Evolutionary conservation across 1,140 invertebrate species (phyloP).

Genomic region (Drosophila watanabei): DNA sequence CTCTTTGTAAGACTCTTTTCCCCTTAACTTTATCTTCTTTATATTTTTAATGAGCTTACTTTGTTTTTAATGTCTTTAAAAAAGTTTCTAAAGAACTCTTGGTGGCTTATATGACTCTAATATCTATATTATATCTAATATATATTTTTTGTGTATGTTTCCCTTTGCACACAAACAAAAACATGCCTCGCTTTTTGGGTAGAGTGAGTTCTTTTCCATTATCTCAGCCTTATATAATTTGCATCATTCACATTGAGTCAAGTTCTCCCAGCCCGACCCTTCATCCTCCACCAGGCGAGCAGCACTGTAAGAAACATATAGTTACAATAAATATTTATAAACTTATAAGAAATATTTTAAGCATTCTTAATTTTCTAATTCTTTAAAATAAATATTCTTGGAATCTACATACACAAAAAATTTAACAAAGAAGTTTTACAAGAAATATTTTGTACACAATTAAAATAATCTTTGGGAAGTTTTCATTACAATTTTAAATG

Average conservation of each 20-base stretch:
- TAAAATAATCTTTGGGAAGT: too few relatives aligned
- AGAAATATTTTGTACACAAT: too few relatives aligned
- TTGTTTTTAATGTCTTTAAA: not conserved
- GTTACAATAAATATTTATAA: not conserved
- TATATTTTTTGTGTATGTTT: not conserved
- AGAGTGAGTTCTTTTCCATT: constrained; percentile 29
- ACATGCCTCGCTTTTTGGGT: not conserved
- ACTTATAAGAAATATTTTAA: not conserved
- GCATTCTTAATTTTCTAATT: not conserved
- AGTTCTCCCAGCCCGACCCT: constrained; percentile 3
- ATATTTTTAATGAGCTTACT: not conserved
- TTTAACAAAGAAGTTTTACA: too few relatives aligned
- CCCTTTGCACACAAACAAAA: not conserved
- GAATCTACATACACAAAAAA: too few relatives aligned
- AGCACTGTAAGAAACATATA: not conserved
- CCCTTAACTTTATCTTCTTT: not conserved
- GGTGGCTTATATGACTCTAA: not conserved
- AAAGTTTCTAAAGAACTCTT: not conserved
- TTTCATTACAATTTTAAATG: too few relatives aligned
- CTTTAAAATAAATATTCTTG: not conserved
- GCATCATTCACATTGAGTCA: constrained; percentile 50
- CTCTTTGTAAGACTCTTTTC: not conserved
- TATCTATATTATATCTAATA: not conserved
- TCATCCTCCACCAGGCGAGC: not conserved
- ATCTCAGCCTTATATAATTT: constrained; percentile 46